These are phyloP conservation scores for Cyprinella venusta DNA, from an alignment of 2,797 vertebrate genomes.

Conservation along the genomic window DNA sequence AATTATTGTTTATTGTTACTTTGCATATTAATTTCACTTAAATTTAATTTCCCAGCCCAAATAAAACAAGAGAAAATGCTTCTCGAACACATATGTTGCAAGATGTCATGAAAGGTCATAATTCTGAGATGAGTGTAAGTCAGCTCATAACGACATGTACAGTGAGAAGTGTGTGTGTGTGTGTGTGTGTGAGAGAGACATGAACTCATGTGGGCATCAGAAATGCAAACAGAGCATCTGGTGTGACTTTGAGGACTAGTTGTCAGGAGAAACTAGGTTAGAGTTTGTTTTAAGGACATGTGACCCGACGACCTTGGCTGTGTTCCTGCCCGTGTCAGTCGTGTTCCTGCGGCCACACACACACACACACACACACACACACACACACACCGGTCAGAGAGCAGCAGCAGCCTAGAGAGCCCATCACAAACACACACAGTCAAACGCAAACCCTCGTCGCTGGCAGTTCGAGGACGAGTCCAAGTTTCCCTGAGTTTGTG, in stretches of 20 bases:
- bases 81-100: no score
- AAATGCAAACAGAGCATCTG: neutral
- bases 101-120: no score
- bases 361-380: constrained; percentile 57
- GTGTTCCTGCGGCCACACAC: constrained; percentile 66
- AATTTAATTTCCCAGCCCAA: neutral
- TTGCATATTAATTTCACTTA: no score
- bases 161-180: no score
- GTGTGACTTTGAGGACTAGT: constrained; percentile 66
- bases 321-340: constrained; percentile 68
- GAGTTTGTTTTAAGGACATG: constrained; percentile 79
- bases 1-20: no score
- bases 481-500: neutral
- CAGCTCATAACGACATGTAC: no score
- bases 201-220: neutral
- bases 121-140: no score
- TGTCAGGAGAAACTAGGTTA: constrained; percentile 74
- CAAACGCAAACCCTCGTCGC: constrained; percentile 38
- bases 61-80: neutral
- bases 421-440: constrained; percentile 12
- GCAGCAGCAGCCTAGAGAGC: constrained; percentile 64
- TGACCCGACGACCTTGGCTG: constrained; percentile 73
- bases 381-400: constrained; percentile 72
- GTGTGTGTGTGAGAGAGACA: no score
- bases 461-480: constrained; percentile 49